Conservation (phyloP, 2,797 vertebrate species). For the Trematomus bernacchii region DNA sequence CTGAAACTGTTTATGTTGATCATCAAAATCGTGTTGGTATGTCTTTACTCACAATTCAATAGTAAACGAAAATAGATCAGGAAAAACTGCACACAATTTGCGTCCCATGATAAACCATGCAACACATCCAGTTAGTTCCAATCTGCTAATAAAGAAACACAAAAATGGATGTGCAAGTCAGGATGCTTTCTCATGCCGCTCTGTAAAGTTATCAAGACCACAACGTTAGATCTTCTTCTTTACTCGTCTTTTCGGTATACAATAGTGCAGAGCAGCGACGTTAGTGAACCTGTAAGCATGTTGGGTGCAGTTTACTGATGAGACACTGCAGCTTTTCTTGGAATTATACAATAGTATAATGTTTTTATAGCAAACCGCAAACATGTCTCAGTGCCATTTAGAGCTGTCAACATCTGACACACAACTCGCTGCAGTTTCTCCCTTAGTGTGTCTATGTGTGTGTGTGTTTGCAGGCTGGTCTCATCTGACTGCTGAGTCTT, state of each 20-base stretch:
- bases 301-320: conserved; percentile 23
- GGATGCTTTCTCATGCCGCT: no score
- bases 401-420: neutral
- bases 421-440: no score
- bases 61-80: neutral
- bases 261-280: neutral
- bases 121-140: no score
- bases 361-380: neutral
- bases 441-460: no score
- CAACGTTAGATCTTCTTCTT: neutral
- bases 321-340: conserved; percentile 28
- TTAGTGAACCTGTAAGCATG: conserved; percentile 16
- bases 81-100: neutral
- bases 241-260: neutral
- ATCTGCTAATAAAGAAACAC: no score
- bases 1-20: neutral
- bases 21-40: neutral
- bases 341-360: neutral
- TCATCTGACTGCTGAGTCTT: conserved; percentile 19
- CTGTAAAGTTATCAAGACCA: neutral
- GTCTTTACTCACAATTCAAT: no score
- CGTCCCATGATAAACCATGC: neutral
- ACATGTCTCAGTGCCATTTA: neutral
- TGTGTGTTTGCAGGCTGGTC: neutral
- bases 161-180: no score